Conservation (phyloP, 2,113 vertebrate genomes). For the Platanista minor region DNA sequence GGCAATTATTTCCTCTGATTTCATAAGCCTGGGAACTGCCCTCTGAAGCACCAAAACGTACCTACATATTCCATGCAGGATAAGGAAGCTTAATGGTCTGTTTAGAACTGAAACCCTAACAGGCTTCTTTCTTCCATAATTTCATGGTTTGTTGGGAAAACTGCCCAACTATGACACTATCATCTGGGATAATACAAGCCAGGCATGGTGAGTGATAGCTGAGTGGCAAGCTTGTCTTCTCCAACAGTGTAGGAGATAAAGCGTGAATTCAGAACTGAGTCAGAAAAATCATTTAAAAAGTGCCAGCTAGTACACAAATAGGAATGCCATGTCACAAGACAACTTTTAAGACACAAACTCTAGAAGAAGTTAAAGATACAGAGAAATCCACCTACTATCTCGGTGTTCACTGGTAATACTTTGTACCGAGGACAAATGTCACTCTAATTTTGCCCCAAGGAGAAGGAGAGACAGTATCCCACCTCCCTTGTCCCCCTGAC, state of each 20-base stretch:
- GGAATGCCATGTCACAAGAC: background rate
- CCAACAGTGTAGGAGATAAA: background rate
- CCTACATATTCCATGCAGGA: background rate
- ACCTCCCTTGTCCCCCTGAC: background rate
- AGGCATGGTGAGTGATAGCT: constrained; percentile 8
- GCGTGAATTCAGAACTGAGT: constrained; percentile 31
- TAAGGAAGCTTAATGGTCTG: constrained; percentile 31
- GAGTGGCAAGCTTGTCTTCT: constrained; percentile 71
- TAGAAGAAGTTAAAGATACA: background rate
- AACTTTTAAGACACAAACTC: background rate
- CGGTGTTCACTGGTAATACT: background rate
- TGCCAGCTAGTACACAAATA: background rate
- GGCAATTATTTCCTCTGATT: background rate
- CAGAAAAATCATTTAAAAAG: background rate
- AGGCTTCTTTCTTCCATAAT: constrained; percentile 60
- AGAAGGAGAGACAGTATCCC: background rate
- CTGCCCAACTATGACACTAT: constrained; percentile 52
- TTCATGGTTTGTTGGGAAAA: constrained; percentile 72
- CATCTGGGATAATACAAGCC: constrained; percentile 48
- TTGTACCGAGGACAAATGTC: background rate
- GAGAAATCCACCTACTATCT: background rate
- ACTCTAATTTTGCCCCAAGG: background rate
- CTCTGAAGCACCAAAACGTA: background rate
- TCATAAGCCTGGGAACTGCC: background rate
- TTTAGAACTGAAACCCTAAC: constrained; percentile 43